Conservation (phyloP, 1,140 invertebrate genomes). For the Pseudomyrmex dendroicus region DNA sequence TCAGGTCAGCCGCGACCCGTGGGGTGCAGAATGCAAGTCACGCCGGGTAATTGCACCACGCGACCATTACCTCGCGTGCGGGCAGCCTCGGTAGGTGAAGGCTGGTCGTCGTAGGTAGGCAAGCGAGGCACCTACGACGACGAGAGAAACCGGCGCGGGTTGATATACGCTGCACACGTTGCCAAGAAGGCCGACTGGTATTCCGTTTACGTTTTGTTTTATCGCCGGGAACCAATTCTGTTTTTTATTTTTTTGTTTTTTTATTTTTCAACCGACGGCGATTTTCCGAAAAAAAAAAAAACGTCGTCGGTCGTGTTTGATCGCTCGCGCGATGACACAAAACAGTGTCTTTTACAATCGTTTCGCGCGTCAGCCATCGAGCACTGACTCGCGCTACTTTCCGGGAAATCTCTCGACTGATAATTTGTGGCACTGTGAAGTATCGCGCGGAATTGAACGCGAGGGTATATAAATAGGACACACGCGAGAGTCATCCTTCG, state of each 20-base stretch:
- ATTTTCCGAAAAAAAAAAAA: not conserved
- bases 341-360: not conserved
- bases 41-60: constrained; percentile 80
- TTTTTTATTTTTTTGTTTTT: constrained; percentile 39
- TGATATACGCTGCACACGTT: not conserved
- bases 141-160: not conserved
- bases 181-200: constrained; percentile 37
- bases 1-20: constrained; percentile 65
- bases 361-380: not conserved
- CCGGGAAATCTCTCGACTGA: constrained; percentile 16
- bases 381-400: not conserved
- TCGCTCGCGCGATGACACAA: too few relatives aligned
- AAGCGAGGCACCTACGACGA: constrained; percentile 40
- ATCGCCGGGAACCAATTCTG: constrained; percentile 15
- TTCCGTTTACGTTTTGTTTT: constrained; percentile 42
- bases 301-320: constrained; percentile 9
- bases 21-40: constrained; percentile 81
- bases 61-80: constrained; percentile 75
- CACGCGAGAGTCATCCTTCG: not conserved
- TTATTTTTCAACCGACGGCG: not conserved
- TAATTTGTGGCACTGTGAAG: not conserved
- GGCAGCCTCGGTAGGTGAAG: constrained; percentile 66
- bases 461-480: constrained; percentile 4
- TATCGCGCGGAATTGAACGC: constrained; percentile 31
- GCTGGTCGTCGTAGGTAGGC: constrained; percentile 60